Percentiles rank a stretch among this genome's conserved stretches.
Evolutionary conservation across 1,140 invertebrate genomes (phyloP).

Genomic region (Antheraea mylitta): DNA sequence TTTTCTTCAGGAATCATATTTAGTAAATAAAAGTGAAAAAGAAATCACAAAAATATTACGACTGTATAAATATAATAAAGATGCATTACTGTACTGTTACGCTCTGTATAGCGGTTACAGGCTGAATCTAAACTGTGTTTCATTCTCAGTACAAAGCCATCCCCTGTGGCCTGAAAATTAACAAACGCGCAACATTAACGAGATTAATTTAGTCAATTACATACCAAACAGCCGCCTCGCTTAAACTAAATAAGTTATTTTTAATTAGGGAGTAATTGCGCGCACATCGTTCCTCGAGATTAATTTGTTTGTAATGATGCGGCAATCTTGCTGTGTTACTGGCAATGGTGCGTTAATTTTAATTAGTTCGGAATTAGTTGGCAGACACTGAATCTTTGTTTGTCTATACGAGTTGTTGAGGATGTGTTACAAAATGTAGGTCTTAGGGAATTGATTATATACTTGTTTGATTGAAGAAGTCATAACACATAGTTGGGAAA

Average conservation of each 20-base stretch:
- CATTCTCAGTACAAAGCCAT: constrained; percentile 48
- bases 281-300: constrained; percentile 31
- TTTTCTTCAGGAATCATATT: too few species aligned
- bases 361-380: constrained; percentile 37
- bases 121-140: constrained; percentile 23
- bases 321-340: constrained; percentile 19
- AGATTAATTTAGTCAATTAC: constrained; percentile 71
- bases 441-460: background rate
- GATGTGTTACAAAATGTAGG: background rate
- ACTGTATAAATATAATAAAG: too few species aligned
- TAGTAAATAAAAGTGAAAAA: too few species aligned
- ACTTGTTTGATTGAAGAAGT: background rate
- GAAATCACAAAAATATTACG: too few species aligned
- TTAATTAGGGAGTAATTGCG: constrained; percentile 70
- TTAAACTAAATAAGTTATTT: constrained; percentile 72
- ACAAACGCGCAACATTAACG: constrained; percentile 64
- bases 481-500: too few species aligned
- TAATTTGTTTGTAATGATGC: constrained; percentile 57
- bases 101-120: constrained; percentile 10
- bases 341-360: constrained; percentile 31
- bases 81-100: background rate
- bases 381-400: constrained; percentile 15
- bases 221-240: constrained; percentile 34
- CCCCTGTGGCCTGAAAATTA: constrained; percentile 68
- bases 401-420: constrained; percentile 8